Evolutionary conservation across 2,113 vertebrate genomes (phyloP).

Genomic region (Callaeas wilsoni): DNA sequence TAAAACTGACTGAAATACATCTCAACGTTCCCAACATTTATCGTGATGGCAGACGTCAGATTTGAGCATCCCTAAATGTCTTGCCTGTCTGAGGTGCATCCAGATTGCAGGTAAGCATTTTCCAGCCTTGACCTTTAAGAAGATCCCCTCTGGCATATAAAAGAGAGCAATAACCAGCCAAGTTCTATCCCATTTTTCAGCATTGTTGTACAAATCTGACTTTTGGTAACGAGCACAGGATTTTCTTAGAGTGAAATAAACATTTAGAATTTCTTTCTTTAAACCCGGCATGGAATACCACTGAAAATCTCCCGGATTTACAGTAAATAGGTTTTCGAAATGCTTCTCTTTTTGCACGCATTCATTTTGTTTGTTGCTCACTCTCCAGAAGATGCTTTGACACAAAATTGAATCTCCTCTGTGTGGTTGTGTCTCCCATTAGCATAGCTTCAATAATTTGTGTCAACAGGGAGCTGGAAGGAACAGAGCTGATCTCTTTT

Average conservation of each 20-base stretch:
- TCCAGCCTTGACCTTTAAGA: not conserved
- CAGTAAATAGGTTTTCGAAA: not conserved
- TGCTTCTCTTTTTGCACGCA: not conserved
- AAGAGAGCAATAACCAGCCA: not conserved
- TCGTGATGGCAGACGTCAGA: not conserved
- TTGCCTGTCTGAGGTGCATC: not conserved
- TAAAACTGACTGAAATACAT: not conserved
- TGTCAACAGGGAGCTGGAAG: slow-evolving; percentile 13
- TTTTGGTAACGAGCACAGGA: not conserved
- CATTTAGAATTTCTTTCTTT: not conserved
- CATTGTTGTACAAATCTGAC: not conserved
- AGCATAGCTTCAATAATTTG: not conserved
- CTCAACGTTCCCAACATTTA: not conserved
- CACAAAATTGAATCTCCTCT: not conserved
- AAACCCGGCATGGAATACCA: not conserved
- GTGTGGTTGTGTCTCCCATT: not conserved
- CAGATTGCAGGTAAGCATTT: not conserved
- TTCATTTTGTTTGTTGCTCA: not conserved
- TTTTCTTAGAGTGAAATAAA: not conserved
- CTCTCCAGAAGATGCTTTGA: not conserved
- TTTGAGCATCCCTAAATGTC: not conserved
- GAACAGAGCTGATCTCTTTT: not conserved
- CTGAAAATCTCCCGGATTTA: not conserved
- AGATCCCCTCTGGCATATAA: not conserved
- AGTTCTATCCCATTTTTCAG: not conserved